Evolutionary conservation across 2,888 invertebrate genomes (phyloP).

Genomic region (Alloplasta piceator): DNA sequence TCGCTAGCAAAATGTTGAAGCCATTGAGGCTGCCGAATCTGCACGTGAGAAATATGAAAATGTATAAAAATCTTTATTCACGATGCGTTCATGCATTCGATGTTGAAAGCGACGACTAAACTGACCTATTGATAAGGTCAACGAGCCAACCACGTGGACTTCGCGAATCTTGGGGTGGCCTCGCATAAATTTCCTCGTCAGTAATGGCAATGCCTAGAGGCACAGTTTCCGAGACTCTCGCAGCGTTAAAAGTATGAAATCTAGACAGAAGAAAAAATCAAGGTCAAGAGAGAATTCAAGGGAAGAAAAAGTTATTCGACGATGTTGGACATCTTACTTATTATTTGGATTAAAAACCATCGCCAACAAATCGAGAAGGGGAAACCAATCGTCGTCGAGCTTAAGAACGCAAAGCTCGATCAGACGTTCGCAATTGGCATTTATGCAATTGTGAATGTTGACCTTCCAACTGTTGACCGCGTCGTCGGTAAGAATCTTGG

Average conservation of each 20-base stretch:
- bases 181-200: slow-evolving; percentile 90
- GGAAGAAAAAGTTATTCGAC: slow-evolving; percentile 1
- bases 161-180: slow-evolving; percentile 91
- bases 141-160: slow-evolving; percentile 97
- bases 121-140: slow-evolving; percentile 94
- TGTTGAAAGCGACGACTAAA: slow-evolving; percentile 51
- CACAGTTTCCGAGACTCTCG: slow-evolving; percentile 89
- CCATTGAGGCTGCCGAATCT: slow-evolving; percentile 95
- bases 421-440: slow-evolving; percentile 95
- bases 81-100: not conserved
- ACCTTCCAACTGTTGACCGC: slow-evolving; percentile 99
- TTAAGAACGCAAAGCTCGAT: slow-evolving; percentile 97
- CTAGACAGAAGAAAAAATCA: slow-evolving; percentile 82
- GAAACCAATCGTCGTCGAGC: slow-evolving; percentile 94
- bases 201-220: slow-evolving; percentile 86
- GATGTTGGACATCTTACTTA: slow-evolving; percentile 87
- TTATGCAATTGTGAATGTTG: slow-evolving; percentile 97
- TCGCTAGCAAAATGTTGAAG: slow-evolving; percentile 92
- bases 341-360: slow-evolving; percentile 98
- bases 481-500: slow-evolving; percentile 98
- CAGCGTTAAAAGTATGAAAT: slow-evolving; percentile 94
- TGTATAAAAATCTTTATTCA: slow-evolving; percentile 3
- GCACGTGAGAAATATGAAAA: slow-evolving; percentile 60
- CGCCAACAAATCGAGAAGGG: slow-evolving; percentile 94
- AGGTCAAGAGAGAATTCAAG: not conserved